A percentile compares a stretch with the other conserved stretches of the same genome.
Evolutionary conservation across 2,888 invertebrate genomes (phyloP).

Genomic region (Eilema depressum): DNA sequence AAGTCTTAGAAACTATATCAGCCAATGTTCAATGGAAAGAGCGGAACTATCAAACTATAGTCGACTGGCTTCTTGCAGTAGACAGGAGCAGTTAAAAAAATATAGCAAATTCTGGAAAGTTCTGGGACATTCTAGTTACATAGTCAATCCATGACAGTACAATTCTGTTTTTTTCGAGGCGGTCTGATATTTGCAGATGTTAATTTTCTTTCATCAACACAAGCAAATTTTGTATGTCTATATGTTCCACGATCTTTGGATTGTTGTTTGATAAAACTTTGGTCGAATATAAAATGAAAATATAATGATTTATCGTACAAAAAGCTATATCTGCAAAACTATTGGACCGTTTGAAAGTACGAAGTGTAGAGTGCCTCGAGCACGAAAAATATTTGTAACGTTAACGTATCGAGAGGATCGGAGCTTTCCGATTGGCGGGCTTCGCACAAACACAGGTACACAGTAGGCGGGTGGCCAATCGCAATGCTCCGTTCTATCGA

Average conservation of each 20-base stretch:
- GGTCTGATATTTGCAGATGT: background rate
- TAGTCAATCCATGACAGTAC: slow-evolving; percentile 18
- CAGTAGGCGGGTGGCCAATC: too few relatives aligned
- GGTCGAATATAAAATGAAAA: background rate
- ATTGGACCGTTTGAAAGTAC: background rate
- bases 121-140: slow-evolving; percentile 7
- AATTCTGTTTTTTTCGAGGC: background rate
- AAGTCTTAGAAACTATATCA: slow-evolving; percentile 93
- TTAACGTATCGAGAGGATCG: too few relatives aligned
- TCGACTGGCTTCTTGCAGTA: slow-evolving; percentile 89
- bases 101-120: slow-evolving; percentile 3
- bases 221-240: background rate
- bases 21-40: slow-evolving; percentile 95
- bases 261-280: background rate
- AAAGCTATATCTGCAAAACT: background rate
- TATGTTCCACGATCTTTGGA: background rate
- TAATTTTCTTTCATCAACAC: background rate
- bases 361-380: too few relatives aligned
- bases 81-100: slow-evolving; percentile 54
- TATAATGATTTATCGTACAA: background rate
- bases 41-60: slow-evolving; percentile 90
- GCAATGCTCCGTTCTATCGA: too few relatives aligned
- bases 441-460: too few relatives aligned
- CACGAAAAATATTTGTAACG: too few relatives aligned
- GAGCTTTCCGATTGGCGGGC: too few relatives aligned